Base-by-base conservation (phyloP, 2,113 vertebrate genomes). In the Cyanocitta stelleri region DNA sequence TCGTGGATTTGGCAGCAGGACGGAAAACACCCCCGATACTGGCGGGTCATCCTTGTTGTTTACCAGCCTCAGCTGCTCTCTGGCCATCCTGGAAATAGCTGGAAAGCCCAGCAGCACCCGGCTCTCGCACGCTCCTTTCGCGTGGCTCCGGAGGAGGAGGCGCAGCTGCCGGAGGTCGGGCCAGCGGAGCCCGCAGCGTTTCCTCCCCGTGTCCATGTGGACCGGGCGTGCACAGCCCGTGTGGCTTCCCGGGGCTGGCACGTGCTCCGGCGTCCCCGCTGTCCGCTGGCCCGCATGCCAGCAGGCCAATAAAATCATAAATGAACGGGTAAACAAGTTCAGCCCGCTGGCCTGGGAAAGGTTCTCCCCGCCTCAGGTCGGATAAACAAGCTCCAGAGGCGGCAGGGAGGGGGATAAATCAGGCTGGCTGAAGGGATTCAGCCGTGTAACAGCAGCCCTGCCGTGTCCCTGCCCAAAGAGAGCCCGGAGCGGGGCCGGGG, bases 1-100 rank as follows among this genome's bases (percentile, higher is more conserved):
- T 33, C 3, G 2, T 12, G 39, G 24, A 61, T 11, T 62, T 46
- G 51, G 37, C 43, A 51, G 29, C 5, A 9, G 59, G 30, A 83
- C 27, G 8, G 5, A 64, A 27, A 71, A 41, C 0, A 67, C 37
- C 32, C 23, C n/a, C 6, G 5, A 0, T 1, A 2, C 41, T 0
- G 1, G 9, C 2, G 0, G 39, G 7, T 63, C 63, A 13, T 5
- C 16, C 29, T 13, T 1, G 48, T 24, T 95, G 92, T 97, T 94
- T 89, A 81, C 54, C n/a, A 75, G 2, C 4, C 61, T 66, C 87
- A 85, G 94, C 93, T 37, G 79, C 89, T 84, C 92, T 55, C 72
- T 3, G 26, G 32, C 15, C 20, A 59, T 48, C 44, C 80, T 71
- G 44, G 68, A 77, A 95, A 51, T 23, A 64, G 58, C 85, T 2